A percentile compares a stretch with the other conserved stretches of the same genome.
These are phyloP conservation scores for Cryptophagus acutangulus DNA, from an alignment of 2,888 invertebrate genomes.

Conservation along the genomic window DNA sequence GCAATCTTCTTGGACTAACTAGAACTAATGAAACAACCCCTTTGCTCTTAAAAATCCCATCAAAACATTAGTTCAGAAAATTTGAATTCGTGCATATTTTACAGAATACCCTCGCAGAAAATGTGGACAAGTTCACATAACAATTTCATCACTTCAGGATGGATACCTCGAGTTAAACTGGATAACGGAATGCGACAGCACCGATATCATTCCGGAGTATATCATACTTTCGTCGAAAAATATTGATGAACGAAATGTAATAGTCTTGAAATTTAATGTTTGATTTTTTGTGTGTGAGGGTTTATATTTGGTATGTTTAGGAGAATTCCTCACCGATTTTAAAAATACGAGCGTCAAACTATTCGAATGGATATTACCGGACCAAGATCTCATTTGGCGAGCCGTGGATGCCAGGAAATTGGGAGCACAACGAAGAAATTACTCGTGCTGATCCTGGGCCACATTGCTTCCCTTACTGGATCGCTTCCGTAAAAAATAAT, in stretches of 20 bases:
- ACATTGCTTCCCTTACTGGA: constrained; percentile 67
- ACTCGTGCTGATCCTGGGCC: constrained; percentile 43
- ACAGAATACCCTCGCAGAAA: constrained; percentile 18
- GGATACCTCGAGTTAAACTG: constrained; percentile 53
- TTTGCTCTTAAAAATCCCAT: too few species aligned
- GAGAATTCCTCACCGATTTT: constrained; percentile 9
- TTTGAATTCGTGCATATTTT: too few species aligned
- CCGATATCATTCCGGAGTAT: constrained; percentile 37
- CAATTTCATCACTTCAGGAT: constrained; percentile 50
- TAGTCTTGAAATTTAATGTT: neutral
- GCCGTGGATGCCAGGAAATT: constrained; percentile 56
- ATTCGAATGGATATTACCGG: constrained; percentile 49
- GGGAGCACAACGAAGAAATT: constrained; percentile 49
- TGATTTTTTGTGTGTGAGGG: too few species aligned
- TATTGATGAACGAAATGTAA: constrained; percentile 40
- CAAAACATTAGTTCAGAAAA: too few species aligned
- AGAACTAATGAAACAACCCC: too few species aligned
- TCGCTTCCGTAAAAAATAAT: constrained; percentile 58
- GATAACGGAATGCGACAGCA: constrained; percentile 46
- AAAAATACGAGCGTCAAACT: constrained; percentile 41
- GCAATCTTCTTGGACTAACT: too few species aligned
- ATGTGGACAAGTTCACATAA: constrained; percentile 51
- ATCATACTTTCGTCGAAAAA: constrained; percentile 41
- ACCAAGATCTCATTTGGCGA: constrained; percentile 55
- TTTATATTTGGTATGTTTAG: too few species aligned